A percentile compares a stretch with the other conserved stretches of the same genome.
Conservation (phyloP, 1,140 invertebrate genomes). For the Heterodera schachtii region DNA sequence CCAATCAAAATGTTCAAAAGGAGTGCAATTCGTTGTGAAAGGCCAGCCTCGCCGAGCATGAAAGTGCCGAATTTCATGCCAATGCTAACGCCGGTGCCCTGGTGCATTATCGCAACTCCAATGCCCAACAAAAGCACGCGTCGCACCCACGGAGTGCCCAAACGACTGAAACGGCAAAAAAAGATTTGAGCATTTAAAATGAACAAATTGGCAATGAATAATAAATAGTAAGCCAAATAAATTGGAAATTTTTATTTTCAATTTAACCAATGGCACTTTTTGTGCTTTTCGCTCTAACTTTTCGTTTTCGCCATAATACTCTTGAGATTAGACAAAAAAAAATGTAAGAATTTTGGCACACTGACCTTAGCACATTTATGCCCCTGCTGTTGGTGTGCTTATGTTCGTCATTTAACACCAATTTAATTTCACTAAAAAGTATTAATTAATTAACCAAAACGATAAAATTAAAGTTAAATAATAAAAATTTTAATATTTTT, state of each 20-base stretch:
- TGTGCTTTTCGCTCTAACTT: no score
- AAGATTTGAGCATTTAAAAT: no score
- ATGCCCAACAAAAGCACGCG: slow-evolving; percentile 17
- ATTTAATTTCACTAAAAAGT: neutral
- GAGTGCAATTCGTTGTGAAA: neutral
- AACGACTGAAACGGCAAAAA: neutral
- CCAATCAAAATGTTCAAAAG: slow-evolving; percentile 10
- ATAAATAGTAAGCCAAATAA: no score
- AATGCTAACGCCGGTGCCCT: slow-evolving; percentile 7
- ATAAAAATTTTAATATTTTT: no score
- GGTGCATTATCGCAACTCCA: slow-evolving; percentile 9
- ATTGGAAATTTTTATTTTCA: no score
- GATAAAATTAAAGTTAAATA: no score
- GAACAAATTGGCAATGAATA: no score
- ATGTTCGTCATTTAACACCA: no score
- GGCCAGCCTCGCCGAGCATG: slow-evolving; percentile 12
- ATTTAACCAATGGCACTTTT: no score
- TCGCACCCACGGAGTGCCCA: neutral
- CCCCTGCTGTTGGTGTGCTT: slow-evolving; percentile 3
- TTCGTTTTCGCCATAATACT: no score
- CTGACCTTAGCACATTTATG: neutral
- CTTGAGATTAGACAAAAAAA: no score
- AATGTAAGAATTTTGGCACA: neutral
- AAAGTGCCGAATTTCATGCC: slow-evolving; percentile 20
- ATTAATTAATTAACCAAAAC: neutral